Evolutionary conservation across 2,113 vertebrate genomes (phyloP).

Genomic region (Rhinoderma darwinii): DNA sequence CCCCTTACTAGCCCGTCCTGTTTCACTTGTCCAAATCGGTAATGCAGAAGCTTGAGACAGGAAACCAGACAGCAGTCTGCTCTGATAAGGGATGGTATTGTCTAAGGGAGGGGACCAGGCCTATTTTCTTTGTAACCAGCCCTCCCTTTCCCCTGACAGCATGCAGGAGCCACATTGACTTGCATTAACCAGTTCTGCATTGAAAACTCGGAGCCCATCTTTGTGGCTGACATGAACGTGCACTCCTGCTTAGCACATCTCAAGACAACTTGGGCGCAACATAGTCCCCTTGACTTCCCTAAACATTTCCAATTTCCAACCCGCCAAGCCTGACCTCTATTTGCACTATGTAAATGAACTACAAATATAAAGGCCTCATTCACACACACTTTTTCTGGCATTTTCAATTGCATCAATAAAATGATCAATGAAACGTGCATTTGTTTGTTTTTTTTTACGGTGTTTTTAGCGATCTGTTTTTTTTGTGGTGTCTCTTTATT

Average conservation of each 20-base stretch:
- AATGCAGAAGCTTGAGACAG: constrained; percentile 76
- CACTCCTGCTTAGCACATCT: neutral
- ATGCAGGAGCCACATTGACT: constrained; percentile 3
- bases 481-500: too few relatives aligned
- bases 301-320: neutral
- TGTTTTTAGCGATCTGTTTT: too few relatives aligned
- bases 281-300: neutral
- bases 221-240: neutral
- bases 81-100: constrained; percentile 74
- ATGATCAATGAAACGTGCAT: too few relatives aligned
- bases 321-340: neutral
- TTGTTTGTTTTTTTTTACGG: too few relatives aligned
- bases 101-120: constrained; percentile 69
- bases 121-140: constrained; percentile 39
- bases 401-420: too few relatives aligned
- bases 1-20: constrained; percentile 62
- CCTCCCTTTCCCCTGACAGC: constrained; percentile 63
- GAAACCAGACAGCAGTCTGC: constrained; percentile 79
- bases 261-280: neutral
- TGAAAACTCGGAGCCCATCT: neutral
- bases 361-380: constrained; percentile 18
- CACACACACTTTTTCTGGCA: too few relatives aligned
- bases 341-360: neutral
- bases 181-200: constrained; percentile 32
- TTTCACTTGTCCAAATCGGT: constrained; percentile 72